These are phyloP conservation scores for Scophthalmus maximus DNA, from an alignment of 2,113 vertebrate genomes.

Conservation along the genomic window DNA sequence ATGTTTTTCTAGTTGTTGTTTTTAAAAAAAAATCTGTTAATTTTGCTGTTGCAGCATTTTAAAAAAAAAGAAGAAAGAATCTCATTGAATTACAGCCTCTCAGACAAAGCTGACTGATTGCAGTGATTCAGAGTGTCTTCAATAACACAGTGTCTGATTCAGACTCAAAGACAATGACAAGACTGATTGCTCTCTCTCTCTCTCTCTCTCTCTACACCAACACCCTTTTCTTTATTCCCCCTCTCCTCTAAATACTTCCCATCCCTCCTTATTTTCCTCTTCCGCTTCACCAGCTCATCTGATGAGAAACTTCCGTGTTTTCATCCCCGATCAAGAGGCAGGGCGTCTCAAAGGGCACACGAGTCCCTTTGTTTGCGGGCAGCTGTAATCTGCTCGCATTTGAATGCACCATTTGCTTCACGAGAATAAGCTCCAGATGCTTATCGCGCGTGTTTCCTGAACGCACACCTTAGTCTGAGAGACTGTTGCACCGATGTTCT, in stretches of 20 bases:
- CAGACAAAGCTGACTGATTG: conserved; percentile 64
- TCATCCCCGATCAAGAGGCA: conserved; percentile 25
- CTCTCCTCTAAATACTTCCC: conserved; percentile 10
- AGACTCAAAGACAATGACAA: conserved; percentile 36
- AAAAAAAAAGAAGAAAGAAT: background rate
- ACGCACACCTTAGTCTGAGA: conserved; percentile 8
- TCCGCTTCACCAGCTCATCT: conserved; percentile 23
- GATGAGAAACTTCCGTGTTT: conserved; percentile 31
- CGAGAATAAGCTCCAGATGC: conserved; percentile 51
- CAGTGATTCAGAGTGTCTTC: conserved; percentile 20
- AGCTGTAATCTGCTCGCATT: conserved; percentile 44
- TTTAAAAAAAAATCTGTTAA: background rate
- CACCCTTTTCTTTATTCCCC: background rate
- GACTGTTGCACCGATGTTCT: background rate
- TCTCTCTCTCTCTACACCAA: background rate
- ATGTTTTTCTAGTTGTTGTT: too few relatives aligned
- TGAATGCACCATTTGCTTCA: conserved; percentile 55
- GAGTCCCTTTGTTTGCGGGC: conserved; percentile 42
- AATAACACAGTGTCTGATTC: conserved; percentile 19
- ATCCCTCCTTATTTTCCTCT: background rate
- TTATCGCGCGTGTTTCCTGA: conserved; percentile 8
- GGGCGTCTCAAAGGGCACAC: conserved; percentile 39
- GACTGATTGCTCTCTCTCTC: conserved; percentile 25
- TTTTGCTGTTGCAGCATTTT: conserved; percentile 16
- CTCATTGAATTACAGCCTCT: conserved; percentile 1